Base-by-base conservation (phyloP, 2,888 invertebrate species). In the Meteorus colon region DNA sequence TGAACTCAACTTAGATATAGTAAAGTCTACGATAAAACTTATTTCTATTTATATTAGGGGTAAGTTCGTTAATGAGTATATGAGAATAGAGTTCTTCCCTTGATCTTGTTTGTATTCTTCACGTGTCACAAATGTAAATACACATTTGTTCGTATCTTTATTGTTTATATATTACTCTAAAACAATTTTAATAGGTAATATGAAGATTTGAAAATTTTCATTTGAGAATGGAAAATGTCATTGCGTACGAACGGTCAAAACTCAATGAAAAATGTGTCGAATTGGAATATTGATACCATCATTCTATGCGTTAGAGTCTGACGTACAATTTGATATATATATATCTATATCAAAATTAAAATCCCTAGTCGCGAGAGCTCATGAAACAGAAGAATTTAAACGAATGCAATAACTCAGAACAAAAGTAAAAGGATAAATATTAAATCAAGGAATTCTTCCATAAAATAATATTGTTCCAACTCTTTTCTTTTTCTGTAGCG, bases 401-500 rank as follows among this genome's bases (percentile, higher is more conserved):
- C 4, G 14, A 16, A 48, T n/a, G 1, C 4, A 2, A 14, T 48
- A 5, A 48, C n/a, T 48, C 3, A 45, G 12, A 48, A 48, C 16
- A 48, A 14, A n/a, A 4, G 16, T n/a, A 10, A 12, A 2, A 41
- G 41, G 41, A 41, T 6, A 34, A 41, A 48, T 14, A 45, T 48
- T 6, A 0, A 48, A 48, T 48, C 4, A 59, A 73, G 69, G 69
- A 74, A 77, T 74, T 62, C 16, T 6, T 48, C 51, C 27, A 16
- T 24, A 29, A 29, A 76, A 69, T 72, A 79, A 66, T 75, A 60
- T 72, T n/a, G 55, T 19, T 75, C 77, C 72, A 80, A 80, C 78
- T 80, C 79, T 79, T 79, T 80, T 79, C 68, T 37, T 60, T 63
- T 63, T 59, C 45, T 10, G n/a, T 27, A 59, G 60, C 27, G 63